phyloP scores from a whole-genome alignment of 2,797 vertebrate species.

The Pyrrhura leucotis region DNA sequence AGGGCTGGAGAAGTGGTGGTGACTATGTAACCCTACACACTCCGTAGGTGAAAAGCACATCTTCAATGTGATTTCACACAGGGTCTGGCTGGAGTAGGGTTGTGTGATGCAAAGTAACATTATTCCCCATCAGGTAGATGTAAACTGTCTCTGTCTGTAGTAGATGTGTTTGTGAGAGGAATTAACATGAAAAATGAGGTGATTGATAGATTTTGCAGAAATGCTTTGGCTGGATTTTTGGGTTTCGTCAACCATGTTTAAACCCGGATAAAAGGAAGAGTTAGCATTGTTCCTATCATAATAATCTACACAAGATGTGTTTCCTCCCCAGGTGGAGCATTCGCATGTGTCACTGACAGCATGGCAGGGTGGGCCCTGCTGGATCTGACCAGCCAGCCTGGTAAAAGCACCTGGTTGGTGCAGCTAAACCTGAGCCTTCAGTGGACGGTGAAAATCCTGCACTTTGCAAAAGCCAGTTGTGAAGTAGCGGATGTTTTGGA shows the following conservation, averaged over 20 bases:
- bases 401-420: not conserved
- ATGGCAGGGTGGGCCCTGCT: not conserved
- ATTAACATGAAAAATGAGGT: not conserved
- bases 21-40: not conserved
- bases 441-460: not conserved
- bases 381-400: not conserved
- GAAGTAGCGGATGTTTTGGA: constrained; percentile 56
- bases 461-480: not conserved
- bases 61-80: not conserved
- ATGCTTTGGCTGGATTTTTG: not conserved
- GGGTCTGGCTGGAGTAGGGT: not conserved
- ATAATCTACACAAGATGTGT: not conserved
- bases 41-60: fast-evolving
- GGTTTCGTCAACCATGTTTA: not conserved
- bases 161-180: not conserved
- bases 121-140: not conserved
- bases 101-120: not conserved
- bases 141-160: not conserved
- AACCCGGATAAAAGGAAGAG: not conserved
- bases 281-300: not conserved
- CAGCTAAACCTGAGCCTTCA: not conserved
- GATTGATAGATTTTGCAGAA: not conserved
- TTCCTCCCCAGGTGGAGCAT: not conserved
- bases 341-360: fast-evolving
- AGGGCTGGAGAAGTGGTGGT: not conserved